These are phyloP conservation scores for Zygothrica quintamaculata DNA, from an alignment of 2,888 invertebrate species.

Conservation along the genomic window DNA sequence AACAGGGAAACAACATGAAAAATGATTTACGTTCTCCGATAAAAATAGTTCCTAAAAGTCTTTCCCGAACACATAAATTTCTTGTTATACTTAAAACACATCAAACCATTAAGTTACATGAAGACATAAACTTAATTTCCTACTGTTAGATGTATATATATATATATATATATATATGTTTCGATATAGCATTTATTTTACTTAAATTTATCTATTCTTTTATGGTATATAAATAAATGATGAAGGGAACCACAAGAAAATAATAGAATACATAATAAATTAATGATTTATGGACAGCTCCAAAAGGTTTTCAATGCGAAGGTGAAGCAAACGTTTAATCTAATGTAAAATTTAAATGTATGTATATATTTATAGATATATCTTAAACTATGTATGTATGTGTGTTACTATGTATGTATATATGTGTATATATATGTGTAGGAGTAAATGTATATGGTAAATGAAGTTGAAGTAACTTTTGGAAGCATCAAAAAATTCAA, in stretches of 20 bases:
- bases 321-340: background rate
- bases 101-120: too few species aligned
- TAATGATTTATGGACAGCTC: conserved; percentile 30
- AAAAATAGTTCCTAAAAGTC: too few species aligned
- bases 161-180: too few species aligned
- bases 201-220: too few species aligned
- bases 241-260: conserved; percentile 16
- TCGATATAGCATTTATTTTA: too few species aligned
- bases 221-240: conserved; percentile 28
- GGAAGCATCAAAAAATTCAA: background rate
- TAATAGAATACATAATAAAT: conserved; percentile 3
- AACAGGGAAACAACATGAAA: too few species aligned
- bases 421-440: background rate
- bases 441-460: background rate
- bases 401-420: background rate
- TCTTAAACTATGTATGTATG: background rate
- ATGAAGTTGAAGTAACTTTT: conserved; percentile 7
- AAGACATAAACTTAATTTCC: too few species aligned
- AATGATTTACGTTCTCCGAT: too few species aligned
- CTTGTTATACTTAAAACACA: too few species aligned
- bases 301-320: conserved; percentile 19
- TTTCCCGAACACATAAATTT: too few species aligned
- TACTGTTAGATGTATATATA: too few species aligned
- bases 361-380: background rate
- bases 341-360: too few species aligned